Percentiles rank a stretch among this genome's conserved stretches.
These are phyloP conservation scores for Heliconius erato DNA, from an alignment of 2,888 invertebrate species.

Conservation along the genomic window DNA sequence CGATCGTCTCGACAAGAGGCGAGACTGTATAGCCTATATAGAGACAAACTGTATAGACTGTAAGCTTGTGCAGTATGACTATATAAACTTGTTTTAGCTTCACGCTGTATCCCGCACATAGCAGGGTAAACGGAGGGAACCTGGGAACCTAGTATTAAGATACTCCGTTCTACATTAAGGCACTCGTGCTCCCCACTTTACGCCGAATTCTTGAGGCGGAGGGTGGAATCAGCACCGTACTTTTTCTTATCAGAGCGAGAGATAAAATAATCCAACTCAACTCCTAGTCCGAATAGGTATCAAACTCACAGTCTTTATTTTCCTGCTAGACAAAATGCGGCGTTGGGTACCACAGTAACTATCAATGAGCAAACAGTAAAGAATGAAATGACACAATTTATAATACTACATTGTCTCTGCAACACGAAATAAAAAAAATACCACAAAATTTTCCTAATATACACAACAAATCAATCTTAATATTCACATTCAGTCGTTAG, in stretches of 20 bases:
- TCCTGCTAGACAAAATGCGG: neutral
- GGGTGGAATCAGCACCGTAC: too few species aligned
- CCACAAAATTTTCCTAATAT: neutral
- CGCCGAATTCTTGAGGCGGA: too few species aligned
- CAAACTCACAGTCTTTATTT: too few species aligned
- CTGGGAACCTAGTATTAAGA: neutral
- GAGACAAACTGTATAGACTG: neutral
- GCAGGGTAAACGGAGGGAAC: neutral
- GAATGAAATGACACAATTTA: too few species aligned
- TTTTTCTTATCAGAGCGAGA: too few species aligned
- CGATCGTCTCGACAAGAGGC: constrained; percentile 30
- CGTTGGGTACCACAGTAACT: too few species aligned
- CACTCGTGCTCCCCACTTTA: neutral
- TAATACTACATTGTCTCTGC: too few species aligned
- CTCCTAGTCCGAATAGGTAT: too few species aligned
- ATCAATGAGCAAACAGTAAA: too few species aligned
- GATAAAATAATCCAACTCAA: too few species aligned
- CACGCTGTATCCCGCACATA: neutral
- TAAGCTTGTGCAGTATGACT: neutral
- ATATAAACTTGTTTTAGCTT: neutral
- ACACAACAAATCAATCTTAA: neutral
- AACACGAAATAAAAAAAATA: neutral
- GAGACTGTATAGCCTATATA: constrained; percentile 22
- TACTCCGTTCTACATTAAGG: neutral
- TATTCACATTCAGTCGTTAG: neutral